Conservation (phyloP, 2,888 invertebrate species). For the Eulithis prunata region DNA sequence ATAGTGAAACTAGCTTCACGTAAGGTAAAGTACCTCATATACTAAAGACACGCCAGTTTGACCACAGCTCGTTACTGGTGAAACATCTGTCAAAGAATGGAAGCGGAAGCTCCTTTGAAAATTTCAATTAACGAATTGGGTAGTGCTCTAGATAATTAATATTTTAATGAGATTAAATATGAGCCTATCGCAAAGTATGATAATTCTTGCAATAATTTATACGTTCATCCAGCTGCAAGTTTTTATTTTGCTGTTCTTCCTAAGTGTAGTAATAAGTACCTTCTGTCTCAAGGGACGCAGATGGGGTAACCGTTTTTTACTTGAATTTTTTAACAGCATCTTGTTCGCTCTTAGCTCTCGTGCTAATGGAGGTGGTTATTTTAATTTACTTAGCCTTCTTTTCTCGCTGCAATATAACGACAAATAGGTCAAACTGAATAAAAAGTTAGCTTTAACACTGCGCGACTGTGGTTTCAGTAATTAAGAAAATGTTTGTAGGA, state of each 20-base stretch:
- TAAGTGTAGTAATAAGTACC: conserved; percentile 10
- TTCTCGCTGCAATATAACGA: conserved; percentile 4
- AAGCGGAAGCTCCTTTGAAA: background rate
- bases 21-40: no score
- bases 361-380: conserved; percentile 23
- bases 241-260: conserved; percentile 1
- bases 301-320: conserved; percentile 32
- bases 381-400: conserved; percentile 17
- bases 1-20: no score
- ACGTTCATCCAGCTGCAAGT: background rate
- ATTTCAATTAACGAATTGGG: conserved; percentile 2
- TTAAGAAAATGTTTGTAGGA: no score
- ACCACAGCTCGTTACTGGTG: no score
- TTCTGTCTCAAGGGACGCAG: conserved; percentile 28
- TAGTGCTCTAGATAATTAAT: conserved; percentile 2
- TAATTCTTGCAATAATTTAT: conserved; percentile 1
- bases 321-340: conserved; percentile 40
- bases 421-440: conserved; percentile 3
- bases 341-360: conserved; percentile 25
- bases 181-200: background rate
- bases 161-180: background rate
- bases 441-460: background rate
- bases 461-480: no score
- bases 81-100: background rate
- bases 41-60: no score